These are phyloP conservation scores for Bubo blakistoni DNA, from an alignment of 2,113 vertebrate genomes.

Conservation along the genomic window DNA sequence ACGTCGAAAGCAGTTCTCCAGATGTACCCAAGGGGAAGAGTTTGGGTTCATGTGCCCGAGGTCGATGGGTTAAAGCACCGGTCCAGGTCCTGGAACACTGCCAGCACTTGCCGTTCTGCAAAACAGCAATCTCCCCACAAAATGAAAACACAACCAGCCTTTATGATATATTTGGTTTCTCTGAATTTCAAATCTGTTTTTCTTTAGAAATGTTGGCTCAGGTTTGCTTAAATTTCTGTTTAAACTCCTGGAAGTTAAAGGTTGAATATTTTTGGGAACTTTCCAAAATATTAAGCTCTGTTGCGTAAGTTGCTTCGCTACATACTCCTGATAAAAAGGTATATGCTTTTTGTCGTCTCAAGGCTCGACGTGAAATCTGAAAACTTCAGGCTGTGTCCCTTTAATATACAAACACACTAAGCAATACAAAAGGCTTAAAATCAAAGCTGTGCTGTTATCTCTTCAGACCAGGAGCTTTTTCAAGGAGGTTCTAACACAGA, in stretches of 20 bases:
- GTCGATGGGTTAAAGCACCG: neutral
- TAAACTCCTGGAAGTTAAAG: neutral
- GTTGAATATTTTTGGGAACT: neutral
- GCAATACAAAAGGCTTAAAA: conserved; percentile 58
- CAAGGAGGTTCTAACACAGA: conserved; percentile 35
- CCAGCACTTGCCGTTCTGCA: neutral
- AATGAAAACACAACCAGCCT: neutral
- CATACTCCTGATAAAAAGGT: neutral
- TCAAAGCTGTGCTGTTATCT: conserved; percentile 73
- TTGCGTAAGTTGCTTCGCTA: neutral
- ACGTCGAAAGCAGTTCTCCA: neutral
- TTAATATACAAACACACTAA: conserved; percentile 52
- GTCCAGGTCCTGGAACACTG: neutral
- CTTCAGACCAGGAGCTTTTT: conserved; percentile 65
- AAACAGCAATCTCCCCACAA: fast-evolving
- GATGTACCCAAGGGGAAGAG: neutral
- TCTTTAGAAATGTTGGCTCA: neutral
- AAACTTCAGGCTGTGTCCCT: conserved; percentile 58
- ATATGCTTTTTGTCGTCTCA: neutral
- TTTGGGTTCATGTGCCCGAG: neutral
- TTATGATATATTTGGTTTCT: neutral
- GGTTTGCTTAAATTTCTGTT: neutral
- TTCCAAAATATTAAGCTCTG: neutral
- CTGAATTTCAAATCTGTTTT: neutral
- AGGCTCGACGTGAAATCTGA: conserved; percentile 20